Conservation (phyloP, 1,140 invertebrate species). For the Oscheius sp. region DNA sequence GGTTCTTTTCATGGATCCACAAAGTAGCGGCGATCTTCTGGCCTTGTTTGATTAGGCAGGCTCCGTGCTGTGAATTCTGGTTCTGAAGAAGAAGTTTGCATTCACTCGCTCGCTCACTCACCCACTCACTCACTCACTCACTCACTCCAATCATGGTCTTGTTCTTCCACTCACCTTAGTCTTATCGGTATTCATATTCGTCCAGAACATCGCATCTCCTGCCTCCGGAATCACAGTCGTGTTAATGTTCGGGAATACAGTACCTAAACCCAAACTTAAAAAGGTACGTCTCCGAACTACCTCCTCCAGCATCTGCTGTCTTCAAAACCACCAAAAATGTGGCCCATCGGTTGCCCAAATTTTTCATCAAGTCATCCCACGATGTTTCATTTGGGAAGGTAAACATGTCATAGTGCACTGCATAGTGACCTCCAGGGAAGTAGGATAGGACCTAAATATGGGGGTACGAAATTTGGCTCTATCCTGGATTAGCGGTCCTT, state of each 20-base stretch:
- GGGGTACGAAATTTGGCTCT: too few species aligned
- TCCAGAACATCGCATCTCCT: slow-evolving; percentile 14
- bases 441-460: slow-evolving; percentile 13
- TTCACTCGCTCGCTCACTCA: too few species aligned
- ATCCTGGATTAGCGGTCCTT: too few species aligned
- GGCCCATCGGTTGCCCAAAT: slow-evolving; percentile 25
- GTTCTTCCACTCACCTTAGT: too few species aligned
- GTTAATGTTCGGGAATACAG: slow-evolving; percentile 21
- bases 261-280: not conserved
- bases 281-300: too few species aligned
- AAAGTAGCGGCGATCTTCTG: slow-evolving; percentile 20
- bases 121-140: too few species aligned
- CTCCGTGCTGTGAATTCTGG: slow-evolving; percentile 19
- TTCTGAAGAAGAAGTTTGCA: too few species aligned
- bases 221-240: slow-evolving; percentile 16
- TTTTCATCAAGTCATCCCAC: slow-evolving; percentile 12
- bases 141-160: too few species aligned
- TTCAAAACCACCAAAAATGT: slow-evolving; percentile 25
- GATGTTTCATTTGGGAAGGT: not conserved
- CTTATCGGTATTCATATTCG: slow-evolving; percentile 14
- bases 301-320: slow-evolving; percentile 27
- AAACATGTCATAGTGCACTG: slow-evolving; percentile 9
- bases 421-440: slow-evolving; percentile 10
- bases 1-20: slow-evolving; percentile 14
- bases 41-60: slow-evolving; percentile 16